Conservation (phyloP, 2,888 invertebrate species). For the Pseudeuparius sepicola region DNA sequence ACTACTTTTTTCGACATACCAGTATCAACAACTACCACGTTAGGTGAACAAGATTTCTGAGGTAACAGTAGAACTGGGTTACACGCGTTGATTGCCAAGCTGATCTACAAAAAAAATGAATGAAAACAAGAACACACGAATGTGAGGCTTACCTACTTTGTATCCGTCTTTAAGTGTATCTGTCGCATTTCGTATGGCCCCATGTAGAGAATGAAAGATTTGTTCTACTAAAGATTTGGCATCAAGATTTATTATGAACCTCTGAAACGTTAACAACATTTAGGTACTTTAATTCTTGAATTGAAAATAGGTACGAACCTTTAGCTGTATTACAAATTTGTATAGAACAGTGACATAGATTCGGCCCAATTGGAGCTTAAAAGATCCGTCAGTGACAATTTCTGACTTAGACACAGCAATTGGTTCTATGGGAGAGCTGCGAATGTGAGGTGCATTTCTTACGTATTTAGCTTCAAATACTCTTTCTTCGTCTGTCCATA, state of each 20-base stretch:
- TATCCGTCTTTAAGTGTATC: slow-evolving; percentile 34
- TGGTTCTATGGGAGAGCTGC: slow-evolving; percentile 43
- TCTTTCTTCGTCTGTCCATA: slow-evolving; percentile 71
- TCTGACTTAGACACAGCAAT: slow-evolving; percentile 34
- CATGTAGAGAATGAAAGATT: slow-evolving; percentile 21
- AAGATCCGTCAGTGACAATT: slow-evolving; percentile 57
- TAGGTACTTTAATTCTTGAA: no score
- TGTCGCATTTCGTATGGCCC: slow-evolving; percentile 29
- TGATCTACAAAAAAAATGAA: no score
- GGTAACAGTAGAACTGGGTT: slow-evolving; percentile 68
- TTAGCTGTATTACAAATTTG: slow-evolving; percentile 52
- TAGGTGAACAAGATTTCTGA: slow-evolving; percentile 69
- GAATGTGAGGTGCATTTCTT: slow-evolving; percentile 50
- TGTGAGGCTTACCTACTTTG: no score
- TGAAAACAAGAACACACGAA: no score
- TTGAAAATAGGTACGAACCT: no score
- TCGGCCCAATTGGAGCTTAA: slow-evolving; percentile 59
- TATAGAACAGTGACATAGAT: slow-evolving; percentile 62
- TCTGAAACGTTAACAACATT: no score
- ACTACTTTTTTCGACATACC: no score
- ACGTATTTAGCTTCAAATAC: slow-evolving; percentile 71
- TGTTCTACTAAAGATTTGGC: slow-evolving; percentile 31
- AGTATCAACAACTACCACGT: slow-evolving; percentile 63
- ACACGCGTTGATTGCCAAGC: slow-evolving; percentile 40
- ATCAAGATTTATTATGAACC: slow-evolving; percentile 36